Evolutionary conservation across 2,888 invertebrate genomes (phyloP).

Genomic region (Phorcus lineatus): DNA sequence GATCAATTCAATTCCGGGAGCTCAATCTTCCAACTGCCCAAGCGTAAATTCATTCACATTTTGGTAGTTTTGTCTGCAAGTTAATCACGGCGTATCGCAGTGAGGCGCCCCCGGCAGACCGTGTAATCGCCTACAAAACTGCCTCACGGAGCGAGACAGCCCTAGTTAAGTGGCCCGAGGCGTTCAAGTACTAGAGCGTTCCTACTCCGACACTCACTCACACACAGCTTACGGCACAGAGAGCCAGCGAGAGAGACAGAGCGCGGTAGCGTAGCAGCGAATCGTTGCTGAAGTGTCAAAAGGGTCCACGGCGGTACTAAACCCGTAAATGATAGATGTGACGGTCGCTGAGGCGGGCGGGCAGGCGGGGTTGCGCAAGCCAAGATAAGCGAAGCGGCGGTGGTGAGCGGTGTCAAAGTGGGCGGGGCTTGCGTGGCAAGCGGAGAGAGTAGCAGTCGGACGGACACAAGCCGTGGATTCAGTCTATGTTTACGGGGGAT

Average conservation of each 20-base stretch:
- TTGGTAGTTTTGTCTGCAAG: constrained; percentile 25
- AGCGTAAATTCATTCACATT: constrained; percentile 21
- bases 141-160: constrained; percentile 9
- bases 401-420: not conserved
- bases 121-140: constrained; percentile 9
- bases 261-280: not conserved
- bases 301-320: not conserved
- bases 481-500: constrained; percentile 11
- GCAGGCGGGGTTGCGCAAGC: constrained; percentile 2
- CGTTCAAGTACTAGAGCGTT: constrained; percentile 1
- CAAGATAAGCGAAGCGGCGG: not conserved
- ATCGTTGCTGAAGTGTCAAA: constrained; percentile 5
- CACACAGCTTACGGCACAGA: constrained; percentile 7
- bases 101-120: constrained; percentile 24
- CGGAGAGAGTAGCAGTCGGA: constrained; percentile 5
- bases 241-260: not conserved
- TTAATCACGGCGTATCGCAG: constrained; percentile 26
- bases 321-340: constrained; percentile 13
- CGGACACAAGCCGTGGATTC: not conserved
- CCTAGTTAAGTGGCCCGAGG: not conserved
- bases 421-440: constrained; percentile 3
- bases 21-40: constrained; percentile 15
- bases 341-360: not conserved
- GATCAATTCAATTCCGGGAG: constrained; percentile 19
- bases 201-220: constrained; percentile 13